Percentiles rank a stretch among this genome's conserved stretches.
These are phyloP conservation scores for Cossypha dichroa DNA, from an alignment of 2,797 vertebrate genomes.

Conservation along the genomic window DNA sequence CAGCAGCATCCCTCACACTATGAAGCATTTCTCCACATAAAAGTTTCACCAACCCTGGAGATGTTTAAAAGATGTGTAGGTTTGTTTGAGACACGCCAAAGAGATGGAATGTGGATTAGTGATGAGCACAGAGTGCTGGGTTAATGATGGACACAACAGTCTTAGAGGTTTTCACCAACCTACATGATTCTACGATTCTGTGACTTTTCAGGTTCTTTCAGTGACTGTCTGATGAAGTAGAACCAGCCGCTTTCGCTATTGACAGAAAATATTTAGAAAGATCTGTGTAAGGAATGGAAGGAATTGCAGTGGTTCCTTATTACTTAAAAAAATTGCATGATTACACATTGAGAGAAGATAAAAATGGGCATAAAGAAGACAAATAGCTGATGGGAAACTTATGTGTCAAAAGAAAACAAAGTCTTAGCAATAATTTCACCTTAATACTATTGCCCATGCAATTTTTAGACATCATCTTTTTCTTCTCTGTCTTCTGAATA, in stretches of 20 bases:
- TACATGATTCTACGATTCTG: background rate
- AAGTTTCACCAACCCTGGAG: background rate
- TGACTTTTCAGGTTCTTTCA: background rate
- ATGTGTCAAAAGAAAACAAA: background rate
- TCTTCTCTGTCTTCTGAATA: background rate
- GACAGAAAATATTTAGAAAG: background rate
- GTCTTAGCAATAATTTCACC: background rate
- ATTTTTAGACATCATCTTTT: background rate
- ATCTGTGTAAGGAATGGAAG: background rate
- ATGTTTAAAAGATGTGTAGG: background rate
- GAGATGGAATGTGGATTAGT: fast-evolving
- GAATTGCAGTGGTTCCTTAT: background rate
- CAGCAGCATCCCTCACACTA: background rate
- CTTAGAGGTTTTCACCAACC: background rate
- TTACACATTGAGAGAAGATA: background rate
- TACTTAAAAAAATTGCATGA: background rate
- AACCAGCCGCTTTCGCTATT: background rate
- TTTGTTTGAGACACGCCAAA: background rate
- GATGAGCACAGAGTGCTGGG: background rate
- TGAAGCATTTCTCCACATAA: background rate
- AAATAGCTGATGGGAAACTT: background rate
- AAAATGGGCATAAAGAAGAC: background rate
- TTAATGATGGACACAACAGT: background rate
- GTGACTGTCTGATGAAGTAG: background rate
- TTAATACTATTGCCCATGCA: background rate